Evolutionary conservation across 1,140 invertebrate genomes (phyloP).

Genomic region (Drosophila kepulauana): DNA sequence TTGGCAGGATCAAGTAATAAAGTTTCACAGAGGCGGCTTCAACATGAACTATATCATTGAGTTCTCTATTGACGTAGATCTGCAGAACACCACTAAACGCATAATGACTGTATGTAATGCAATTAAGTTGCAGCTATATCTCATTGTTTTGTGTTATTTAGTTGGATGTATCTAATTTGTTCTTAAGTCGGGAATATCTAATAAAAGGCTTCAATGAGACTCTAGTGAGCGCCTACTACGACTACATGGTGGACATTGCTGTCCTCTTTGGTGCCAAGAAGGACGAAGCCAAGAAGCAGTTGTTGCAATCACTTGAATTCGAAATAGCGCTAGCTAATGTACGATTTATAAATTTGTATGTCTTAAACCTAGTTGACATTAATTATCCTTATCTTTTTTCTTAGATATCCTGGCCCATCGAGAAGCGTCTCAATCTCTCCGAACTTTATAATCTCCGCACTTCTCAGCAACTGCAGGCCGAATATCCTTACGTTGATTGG

Average conservation of each 20-base stretch:
- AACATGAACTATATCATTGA: slow-evolving; percentile 96
- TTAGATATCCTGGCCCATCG: slow-evolving; percentile 94
- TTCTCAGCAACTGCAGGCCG: slow-evolving; percentile 90
- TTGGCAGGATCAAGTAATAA: slow-evolving; percentile 93
- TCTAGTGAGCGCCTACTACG: slow-evolving; percentile 91
- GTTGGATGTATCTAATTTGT: slow-evolving; percentile 96
- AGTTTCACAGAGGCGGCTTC: slow-evolving; percentile 91
- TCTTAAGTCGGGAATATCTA: slow-evolving; percentile 95
- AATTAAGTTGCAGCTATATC: background rate
- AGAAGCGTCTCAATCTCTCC: slow-evolving; percentile 95
- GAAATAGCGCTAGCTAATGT: slow-evolving; percentile 97
- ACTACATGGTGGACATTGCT: slow-evolving; percentile 95
- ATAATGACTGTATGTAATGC: slow-evolving; percentile 92
- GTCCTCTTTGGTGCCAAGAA: slow-evolving; percentile 93
- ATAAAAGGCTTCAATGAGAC: slow-evolving; percentile 93
- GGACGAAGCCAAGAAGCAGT: slow-evolving; percentile 88
- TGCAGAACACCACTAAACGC: slow-evolving; percentile 94
- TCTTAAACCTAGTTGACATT: background rate
- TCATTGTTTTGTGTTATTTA: slow-evolving; percentile 78
- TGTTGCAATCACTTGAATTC: slow-evolving; percentile 94
- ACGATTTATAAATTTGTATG: slow-evolving; percentile 36
- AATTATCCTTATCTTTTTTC: background rate
- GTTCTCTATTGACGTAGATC: slow-evolving; percentile 94
- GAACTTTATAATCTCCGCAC: slow-evolving; percentile 93
- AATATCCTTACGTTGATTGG: slow-evolving; percentile 87